Evolutionary conservation across 1,140 invertebrate genomes (phyloP).

Genomic region (Drosophila kepulauana): DNA sequence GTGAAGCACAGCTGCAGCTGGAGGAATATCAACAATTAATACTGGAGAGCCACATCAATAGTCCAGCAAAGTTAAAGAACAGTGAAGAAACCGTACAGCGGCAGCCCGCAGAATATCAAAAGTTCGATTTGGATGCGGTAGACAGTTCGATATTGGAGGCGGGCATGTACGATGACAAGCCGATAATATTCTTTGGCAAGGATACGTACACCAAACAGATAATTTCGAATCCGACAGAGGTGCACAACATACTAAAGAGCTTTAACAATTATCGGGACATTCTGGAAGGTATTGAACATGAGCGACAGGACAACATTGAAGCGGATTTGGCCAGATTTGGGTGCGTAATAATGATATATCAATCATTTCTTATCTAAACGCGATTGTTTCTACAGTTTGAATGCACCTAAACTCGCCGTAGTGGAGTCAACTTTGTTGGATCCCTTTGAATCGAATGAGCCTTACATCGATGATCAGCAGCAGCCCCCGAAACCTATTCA

Average conservation of each 20-base stretch:
- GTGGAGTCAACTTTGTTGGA: slow-evolving; percentile 49
- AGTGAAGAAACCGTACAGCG: slow-evolving; percentile 42
- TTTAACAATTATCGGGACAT: slow-evolving; percentile 79
- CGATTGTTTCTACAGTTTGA: slow-evolving; percentile 41
- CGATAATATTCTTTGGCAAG: slow-evolving; percentile 79
- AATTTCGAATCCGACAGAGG: slow-evolving; percentile 64
- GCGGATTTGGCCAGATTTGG: slow-evolving; percentile 46
- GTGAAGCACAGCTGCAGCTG: not conserved
- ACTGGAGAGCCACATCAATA: slow-evolving; percentile 55
- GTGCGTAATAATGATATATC: slow-evolving; percentile 29
- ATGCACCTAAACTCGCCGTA: slow-evolving; percentile 25
- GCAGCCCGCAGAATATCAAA: slow-evolving; percentile 75
- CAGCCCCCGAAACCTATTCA: slow-evolving; percentile 21
- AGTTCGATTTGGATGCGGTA: slow-evolving; percentile 70
- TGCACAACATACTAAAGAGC: slow-evolving; percentile 74
- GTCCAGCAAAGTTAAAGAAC: slow-evolving; percentile 76
- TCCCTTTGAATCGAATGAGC: slow-evolving; percentile 73
- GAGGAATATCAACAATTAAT: slow-evolving; percentile 73
- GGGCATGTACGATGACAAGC: slow-evolving; percentile 75
- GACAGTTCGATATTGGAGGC: slow-evolving; percentile 65
- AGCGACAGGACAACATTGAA: slow-evolving; percentile 85
- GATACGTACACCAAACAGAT: slow-evolving; percentile 69
- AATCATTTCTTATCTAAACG: not conserved
- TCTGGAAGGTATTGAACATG: slow-evolving; percentile 85
- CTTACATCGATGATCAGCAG: slow-evolving; percentile 54